phyloP scores from a whole-genome alignment of 2,113 vertebrate species.

The Suncus etruscus region DNA sequence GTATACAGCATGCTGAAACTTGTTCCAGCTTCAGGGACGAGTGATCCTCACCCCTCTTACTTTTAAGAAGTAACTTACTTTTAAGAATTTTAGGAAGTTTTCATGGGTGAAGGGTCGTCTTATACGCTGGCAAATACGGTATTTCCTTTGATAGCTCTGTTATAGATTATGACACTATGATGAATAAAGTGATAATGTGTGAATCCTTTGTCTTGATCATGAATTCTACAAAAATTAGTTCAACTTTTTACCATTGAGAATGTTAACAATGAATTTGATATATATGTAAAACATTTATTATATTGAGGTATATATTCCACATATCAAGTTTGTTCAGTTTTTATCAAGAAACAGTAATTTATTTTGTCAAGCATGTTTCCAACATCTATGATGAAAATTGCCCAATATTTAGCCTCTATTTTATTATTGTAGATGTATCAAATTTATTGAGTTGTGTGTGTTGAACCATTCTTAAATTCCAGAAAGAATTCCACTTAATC shows the following conservation, averaged over 20 bases:
- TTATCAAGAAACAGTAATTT: background rate
- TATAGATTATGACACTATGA: background rate
- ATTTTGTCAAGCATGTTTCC: constrained; percentile 2
- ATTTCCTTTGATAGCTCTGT: background rate
- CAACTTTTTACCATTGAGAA: no score
- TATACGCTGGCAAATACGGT: no score
- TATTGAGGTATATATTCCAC: background rate
- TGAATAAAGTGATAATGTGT: no score
- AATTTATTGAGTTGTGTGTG: background rate
- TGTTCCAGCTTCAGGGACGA: no score
- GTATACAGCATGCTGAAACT: no score
- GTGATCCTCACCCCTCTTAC: no score
- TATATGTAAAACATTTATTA: background rate
- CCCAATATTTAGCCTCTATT: background rate
- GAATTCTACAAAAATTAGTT: no score
- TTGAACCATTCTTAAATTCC: background rate
- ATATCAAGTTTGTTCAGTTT: background rate
- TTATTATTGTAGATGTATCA: background rate
- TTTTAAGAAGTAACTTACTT: no score
- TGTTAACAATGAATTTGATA: background rate
- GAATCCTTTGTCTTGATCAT: no score
- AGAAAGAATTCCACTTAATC: background rate
- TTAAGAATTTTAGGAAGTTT: no score
- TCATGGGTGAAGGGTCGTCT: no score
- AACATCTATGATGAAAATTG: background rate